Conservation (phyloP, 2,888 invertebrate genomes). For the Tenthredo scrophulariae region DNA sequence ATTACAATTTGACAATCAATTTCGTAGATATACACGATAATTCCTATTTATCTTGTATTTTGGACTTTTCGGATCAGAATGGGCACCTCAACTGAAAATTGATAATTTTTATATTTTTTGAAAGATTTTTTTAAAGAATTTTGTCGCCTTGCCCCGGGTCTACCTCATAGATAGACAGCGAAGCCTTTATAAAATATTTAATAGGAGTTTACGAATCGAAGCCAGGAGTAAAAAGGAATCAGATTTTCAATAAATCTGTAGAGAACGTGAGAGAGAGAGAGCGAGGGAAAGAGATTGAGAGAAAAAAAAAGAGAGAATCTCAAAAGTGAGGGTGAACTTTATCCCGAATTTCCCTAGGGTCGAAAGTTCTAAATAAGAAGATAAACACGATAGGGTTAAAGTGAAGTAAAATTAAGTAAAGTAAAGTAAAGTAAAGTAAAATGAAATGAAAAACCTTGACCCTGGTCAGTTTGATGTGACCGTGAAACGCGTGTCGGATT, state of each 20-base stretch:
- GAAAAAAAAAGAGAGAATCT: neutral
- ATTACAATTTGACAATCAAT: neutral
- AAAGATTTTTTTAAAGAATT: too few species aligned
- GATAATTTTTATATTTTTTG: too few species aligned
- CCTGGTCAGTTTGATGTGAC: conserved; percentile 22
- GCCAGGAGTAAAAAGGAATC: neutral
- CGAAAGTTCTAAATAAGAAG: neutral
- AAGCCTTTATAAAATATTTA: too few species aligned
- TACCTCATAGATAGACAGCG: too few species aligned
- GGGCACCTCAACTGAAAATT: too few species aligned
- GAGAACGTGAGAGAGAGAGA: neutral
- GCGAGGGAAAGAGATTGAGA: neutral
- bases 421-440: neutral
- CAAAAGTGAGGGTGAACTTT: neutral
- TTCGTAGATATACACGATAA: neutral
- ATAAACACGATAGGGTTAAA: neutral
- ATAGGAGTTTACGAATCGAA: too few species aligned
- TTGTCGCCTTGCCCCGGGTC: too few species aligned
- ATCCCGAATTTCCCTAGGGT: neutral
- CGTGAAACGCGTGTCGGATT: neutral
- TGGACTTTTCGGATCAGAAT: too few species aligned
- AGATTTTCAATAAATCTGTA: neutral
- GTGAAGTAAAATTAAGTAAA: neutral
- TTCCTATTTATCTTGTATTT: neutral
- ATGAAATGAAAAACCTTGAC: neutral